Percentiles rank a stretch among this genome's conserved stretches.
phyloP scores from a whole-genome alignment of 1,140 invertebrate genomes.

The Melitaea cinxia region DNA sequence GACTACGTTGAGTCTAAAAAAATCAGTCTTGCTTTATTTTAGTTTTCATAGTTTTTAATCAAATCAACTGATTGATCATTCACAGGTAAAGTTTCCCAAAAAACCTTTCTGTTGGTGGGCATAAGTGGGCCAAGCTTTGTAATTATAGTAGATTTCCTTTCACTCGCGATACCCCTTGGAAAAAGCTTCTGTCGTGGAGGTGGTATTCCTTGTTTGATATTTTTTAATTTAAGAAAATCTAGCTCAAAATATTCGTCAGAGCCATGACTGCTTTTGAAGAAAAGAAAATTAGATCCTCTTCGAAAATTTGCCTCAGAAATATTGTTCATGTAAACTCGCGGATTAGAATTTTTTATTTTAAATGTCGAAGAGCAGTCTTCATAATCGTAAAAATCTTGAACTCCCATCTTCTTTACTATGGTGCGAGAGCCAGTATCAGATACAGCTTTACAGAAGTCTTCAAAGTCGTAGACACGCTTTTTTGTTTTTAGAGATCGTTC shows the following conservation, averaged over 20 bases:
- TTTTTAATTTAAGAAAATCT: slow-evolving; percentile 28
- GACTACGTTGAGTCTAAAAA: slow-evolving; percentile 3
- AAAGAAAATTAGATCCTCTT: slow-evolving; percentile 23
- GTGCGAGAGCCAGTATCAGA: too few relatives aligned
- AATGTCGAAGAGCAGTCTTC: too few relatives aligned
- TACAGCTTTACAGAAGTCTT: too few relatives aligned
- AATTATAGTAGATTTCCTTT: slow-evolving; percentile 21
- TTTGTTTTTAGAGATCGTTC: too few relatives aligned
- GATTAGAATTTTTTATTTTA: too few relatives aligned
- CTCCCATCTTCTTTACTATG: too few relatives aligned
- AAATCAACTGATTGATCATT: slow-evolving; percentile 20
- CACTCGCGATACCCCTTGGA: slow-evolving; percentile 15
- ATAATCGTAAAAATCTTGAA: too few relatives aligned
- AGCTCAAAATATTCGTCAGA: slow-evolving; percentile 19
- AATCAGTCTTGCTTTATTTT: slow-evolving; percentile 14
- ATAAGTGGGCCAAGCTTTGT: slow-evolving; percentile 26
- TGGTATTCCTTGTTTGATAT: slow-evolving; percentile 19
- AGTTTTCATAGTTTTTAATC: slow-evolving; percentile 9
- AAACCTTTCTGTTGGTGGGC: slow-evolving; percentile 20
- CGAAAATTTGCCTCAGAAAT: slow-evolving; percentile 25
- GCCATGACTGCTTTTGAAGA: slow-evolving; percentile 22
- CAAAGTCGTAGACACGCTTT: too few relatives aligned
- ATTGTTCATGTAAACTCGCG: slow-evolving; percentile 11
- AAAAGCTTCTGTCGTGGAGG: slow-evolving; percentile 13
- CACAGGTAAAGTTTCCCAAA: slow-evolving; percentile 24